Base-by-base conservation (phyloP, 2,113 vertebrate genomes). In the Oxygymnocypris stewartii region DNA sequence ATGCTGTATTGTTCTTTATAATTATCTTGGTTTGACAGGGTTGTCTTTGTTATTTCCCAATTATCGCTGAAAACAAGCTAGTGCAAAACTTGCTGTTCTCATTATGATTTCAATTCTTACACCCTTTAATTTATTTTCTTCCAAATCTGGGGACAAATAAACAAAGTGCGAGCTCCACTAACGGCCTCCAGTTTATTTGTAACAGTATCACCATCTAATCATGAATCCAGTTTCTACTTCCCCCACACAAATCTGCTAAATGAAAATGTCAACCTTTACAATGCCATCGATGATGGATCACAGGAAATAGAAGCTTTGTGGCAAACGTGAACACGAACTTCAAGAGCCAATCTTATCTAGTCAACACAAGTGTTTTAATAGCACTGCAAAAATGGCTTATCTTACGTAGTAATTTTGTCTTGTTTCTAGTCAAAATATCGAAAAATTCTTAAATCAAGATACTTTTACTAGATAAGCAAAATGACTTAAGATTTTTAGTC, bases 121-220 rank as follows among this genome's bases (percentile, higher is more conserved):
- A 35, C 28, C 31, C 87, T 88, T 88, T 90, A 4, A 88, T 90
- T 78, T 84, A 87, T 67, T 84, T 84, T 89, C 35, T 51, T 57
- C 69, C 79, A 81, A 91, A 89, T 78, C 85, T 82, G 71, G 61
- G 82, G 87, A 88, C 89, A 90, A 89, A 90, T 87, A 91, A 87
- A 88, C 84, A 89, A 35, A 73, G 76, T 86, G 80, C 54, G 74
- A 87, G 69, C 76, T 84, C n/a, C 49, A 11, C 81, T 20, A 42
- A 31, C 85, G 20, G 82, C 82, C 71, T 63, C 25, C 20, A 57
- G 87, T 85, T 91, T 84, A 89, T 86, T 87, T 89, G 79, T 79
- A 59, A 51, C 63, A 44, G 71, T 67, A 84, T 87, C 73, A 13
- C 20, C 80, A 44, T 61, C 74, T 84, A 85, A 93, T 93, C 91